phyloP scores from a whole-genome alignment of 1,140 invertebrate genomes.

The Brachionus angularis region DNA sequence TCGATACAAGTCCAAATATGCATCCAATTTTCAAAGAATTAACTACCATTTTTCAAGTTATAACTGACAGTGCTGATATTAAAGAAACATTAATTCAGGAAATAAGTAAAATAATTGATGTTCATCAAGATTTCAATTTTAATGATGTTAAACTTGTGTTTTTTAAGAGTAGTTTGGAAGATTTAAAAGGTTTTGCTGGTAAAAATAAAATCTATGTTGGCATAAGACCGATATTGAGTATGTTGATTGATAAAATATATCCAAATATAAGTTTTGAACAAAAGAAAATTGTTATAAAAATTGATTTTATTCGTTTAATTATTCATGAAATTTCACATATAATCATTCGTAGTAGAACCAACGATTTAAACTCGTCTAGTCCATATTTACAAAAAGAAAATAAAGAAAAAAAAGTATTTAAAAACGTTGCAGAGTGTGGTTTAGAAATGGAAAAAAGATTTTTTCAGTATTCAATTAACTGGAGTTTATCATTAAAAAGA shows the following conservation, averaged over 20 bases:
- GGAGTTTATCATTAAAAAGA: too few species aligned
- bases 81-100: too few species aligned
- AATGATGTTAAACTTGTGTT: neutral
- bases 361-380: neutral
- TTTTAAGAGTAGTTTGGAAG: neutral
- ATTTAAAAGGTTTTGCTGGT: neutral
- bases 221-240: too few species aligned
- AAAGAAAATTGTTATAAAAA: constrained; percentile 26
- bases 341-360: neutral
- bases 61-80: too few species aligned
- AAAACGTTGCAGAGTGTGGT: too few species aligned
- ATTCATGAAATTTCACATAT: constrained; percentile 10
- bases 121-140: neutral
- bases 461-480: too few species aligned
- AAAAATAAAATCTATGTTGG: constrained; percentile 19
- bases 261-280: too few species aligned
- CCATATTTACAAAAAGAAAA: neutral
- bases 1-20: neutral
- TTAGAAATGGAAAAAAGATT: too few species aligned
- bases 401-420: too few species aligned
- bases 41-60: too few species aligned
- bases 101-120: neutral
- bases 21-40: neutral
- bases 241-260: too few species aligned
- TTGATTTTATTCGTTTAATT: constrained; percentile 13